Evolutionary conservation across 2,113 vertebrate species (phyloP), one percentile per base, ranked within the genome.

Genomic region (Xiphophorus maculatus): DNA sequence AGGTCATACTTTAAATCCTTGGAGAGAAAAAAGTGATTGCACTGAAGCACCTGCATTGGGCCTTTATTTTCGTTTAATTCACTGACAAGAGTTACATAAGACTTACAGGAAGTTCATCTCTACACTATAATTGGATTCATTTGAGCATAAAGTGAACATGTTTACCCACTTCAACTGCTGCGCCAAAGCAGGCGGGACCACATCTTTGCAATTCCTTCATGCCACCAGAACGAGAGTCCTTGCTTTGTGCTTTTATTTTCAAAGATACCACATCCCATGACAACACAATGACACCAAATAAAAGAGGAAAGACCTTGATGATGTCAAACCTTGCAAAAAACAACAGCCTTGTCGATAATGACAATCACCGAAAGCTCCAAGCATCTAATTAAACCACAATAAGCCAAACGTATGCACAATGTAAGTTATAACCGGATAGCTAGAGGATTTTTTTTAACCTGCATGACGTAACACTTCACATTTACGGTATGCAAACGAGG

Each of bases 331-430:
- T 73, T 7, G 44, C 44, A 6, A 48, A 6, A 48, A 48, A 19
- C 17, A 19, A 48, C 17, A 48, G 17, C 44, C 44, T 48, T 15
- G 5, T 7, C 2, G 17, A 75, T 60, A 76, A 63, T 74, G 81
- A 73, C 74, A 51, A 71, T 74, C 42, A 83, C 65, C 32, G 25
- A 51, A 71, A 83, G 71, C 72, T 74, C 66, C 73, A 72, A 72
- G 60, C 51, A 1, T 9, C 62, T 64, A 65, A 90, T 76, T 83
- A 77, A 77, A 74, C 60, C 75, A 60, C 14, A 63, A 82, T 79
- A 60, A 82, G 64, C 28, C 44, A 17, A 75, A 17, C 13, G 22
- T 48, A 51, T 1, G 22, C 17, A 58, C 27, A 76, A 70, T 19
- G 66, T 0, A 67, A 22, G 42, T 66, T 10, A 58, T 2, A 73